Percentiles rank a stretch among this genome's conserved stretches.
Evolutionary conservation across 2,797 vertebrate species (phyloP).

Genomic region (Leptoclinus maculatus): DNA sequence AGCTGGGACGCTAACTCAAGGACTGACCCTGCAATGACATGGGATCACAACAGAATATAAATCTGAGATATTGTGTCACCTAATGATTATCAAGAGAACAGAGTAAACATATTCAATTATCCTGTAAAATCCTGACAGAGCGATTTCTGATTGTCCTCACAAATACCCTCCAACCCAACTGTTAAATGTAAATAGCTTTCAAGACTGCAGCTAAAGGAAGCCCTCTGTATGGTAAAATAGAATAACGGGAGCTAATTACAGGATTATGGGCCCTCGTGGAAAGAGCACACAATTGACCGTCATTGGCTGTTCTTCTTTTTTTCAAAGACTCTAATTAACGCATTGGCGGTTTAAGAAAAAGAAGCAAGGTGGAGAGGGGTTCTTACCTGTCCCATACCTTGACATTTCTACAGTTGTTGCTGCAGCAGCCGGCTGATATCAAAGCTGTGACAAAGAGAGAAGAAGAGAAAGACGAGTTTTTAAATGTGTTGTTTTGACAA

Average conservation of each 20-base stretch:
- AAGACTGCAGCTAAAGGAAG: conserved; percentile 28
- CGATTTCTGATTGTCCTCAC: neutral
- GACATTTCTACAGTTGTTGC: conserved; percentile 87
- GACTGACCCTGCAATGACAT: conserved; percentile 37
- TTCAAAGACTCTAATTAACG: conserved; percentile 53
- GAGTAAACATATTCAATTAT: neutral
- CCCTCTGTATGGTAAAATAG: conserved; percentile 19
- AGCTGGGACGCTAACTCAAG: conserved; percentile 16
- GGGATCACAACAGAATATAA: conserved; percentile 12
- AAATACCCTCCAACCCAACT: conserved; percentile 16
- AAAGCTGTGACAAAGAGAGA: conserved; percentile 76
- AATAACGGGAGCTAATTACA: conserved; percentile 65
- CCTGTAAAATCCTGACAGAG: neutral
- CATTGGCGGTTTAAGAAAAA: conserved; percentile 10
- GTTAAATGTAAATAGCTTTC: conserved; percentile 31
- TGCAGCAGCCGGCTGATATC: conserved; percentile 87
- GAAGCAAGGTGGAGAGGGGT: conserved; percentile 19
- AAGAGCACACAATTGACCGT: conserved; percentile 64
- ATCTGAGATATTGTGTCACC: neutral
- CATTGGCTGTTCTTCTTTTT: conserved; percentile 34
- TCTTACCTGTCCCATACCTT: conserved; percentile 88
- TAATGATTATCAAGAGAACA: neutral
- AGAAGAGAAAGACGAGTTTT: conserved; percentile 41
- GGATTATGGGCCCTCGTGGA: conserved; percentile 55
- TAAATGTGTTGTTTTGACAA: conserved; percentile 55